Evolutionary conservation across 1,140 invertebrate species (phyloP).

Genomic region (Hydropsyche tenuis): DNA sequence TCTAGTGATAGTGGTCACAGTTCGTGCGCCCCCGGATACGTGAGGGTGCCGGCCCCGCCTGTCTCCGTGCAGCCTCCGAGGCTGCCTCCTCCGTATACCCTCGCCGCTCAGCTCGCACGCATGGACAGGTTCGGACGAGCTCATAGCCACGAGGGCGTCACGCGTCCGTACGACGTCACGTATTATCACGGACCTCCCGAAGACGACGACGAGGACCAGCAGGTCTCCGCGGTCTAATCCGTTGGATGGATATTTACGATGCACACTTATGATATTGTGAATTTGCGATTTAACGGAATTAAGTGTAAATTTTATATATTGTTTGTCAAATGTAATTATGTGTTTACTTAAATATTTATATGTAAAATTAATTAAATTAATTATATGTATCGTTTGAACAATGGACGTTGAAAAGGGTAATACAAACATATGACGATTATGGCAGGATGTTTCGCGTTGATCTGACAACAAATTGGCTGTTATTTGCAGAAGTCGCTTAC

Average conservation of each 20-base stretch:
- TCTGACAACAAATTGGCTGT: background rate
- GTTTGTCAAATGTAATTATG: constrained; percentile 9
- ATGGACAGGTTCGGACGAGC: constrained; percentile 79
- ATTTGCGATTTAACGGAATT: background rate
- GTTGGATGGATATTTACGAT: constrained; percentile 28
- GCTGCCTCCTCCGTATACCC: constrained; percentile 76
- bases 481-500: background rate
- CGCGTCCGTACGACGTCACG: constrained; percentile 72
- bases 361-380: too few relatives aligned
- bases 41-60: constrained; percentile 55
- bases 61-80: constrained; percentile 62
- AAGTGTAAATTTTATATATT: constrained; percentile 11
- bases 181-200: constrained; percentile 75
- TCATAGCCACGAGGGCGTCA: constrained; percentile 86
- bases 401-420: constrained; percentile 12
- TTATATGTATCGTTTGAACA: constrained; percentile 25
- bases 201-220: constrained; percentile 70
- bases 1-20: constrained; percentile 87
- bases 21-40: constrained; percentile 71
- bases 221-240: constrained; percentile 59
- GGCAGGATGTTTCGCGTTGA: background rate
- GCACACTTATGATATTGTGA: constrained; percentile 1
- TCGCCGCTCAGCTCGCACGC: constrained; percentile 79
- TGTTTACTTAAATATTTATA: constrained; percentile 17
- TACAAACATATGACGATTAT: constrained; percentile 23